Base-by-base conservation (phyloP, 1,140 invertebrate species). In the Drosophila pandora region DNA sequence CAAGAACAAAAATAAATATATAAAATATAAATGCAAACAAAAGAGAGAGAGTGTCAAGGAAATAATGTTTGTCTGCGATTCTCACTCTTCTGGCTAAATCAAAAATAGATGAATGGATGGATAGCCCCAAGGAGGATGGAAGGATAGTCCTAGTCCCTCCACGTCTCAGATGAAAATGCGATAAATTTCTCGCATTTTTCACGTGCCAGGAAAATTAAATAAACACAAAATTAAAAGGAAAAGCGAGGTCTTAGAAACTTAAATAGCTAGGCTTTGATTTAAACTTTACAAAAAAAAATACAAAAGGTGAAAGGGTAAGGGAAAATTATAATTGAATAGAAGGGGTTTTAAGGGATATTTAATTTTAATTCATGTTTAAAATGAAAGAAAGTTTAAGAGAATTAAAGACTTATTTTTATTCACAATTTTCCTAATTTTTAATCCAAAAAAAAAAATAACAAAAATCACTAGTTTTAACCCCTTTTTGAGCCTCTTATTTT, bases 41-140 rank as follows among this genome's bases (percentile, higher is more conserved):
- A 43, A 41, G 37, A 22, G 9, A 22, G 9, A 13, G 22, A 13
- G 22, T 30, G 57, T 9, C 13, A 55, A 56, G 76, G 76, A 76
- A 85, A 85, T 76, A 71, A 72, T 84, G 76, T 80, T 85, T 80
- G 81, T 68, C 63, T 81, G 78, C 39, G 65, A 72, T 81, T 81
- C n/a, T 48, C 37, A 6, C 23, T 17, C 2, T 34, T 8, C 23
- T 34, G 7, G 56, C 59, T 76, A 81, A 77, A 81, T 80, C 78
- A 81, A 81, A 81, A 72, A 75, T 77, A 72, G 65, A 80, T 81
- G 60, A 79, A 80, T 72, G 76, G 39, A 34, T 58, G 22, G 21
- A 28, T 50, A 23, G 43, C 54, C 8, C 22, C 7, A 23, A 45
- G 67, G 58, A 69, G 64, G 25, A 6, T 17, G 17, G 17, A 17